Base-by-base conservation (phyloP, 2,888 invertebrate genomes). In the Mayetiola destructor region DNA sequence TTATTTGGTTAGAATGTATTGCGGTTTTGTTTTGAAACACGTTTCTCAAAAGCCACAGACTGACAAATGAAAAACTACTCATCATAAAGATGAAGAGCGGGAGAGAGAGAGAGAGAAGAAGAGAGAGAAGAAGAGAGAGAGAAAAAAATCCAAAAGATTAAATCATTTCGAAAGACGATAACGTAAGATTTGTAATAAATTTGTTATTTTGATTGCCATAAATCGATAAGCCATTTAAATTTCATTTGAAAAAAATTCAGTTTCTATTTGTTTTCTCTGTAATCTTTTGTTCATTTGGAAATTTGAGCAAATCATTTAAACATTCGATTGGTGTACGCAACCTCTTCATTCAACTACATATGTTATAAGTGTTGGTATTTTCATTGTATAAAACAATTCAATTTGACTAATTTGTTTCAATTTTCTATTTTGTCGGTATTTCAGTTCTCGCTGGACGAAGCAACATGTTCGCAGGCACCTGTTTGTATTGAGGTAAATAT, bases 401-500 rank as follows among this genome's bases (percentile, higher is more conserved):
- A n/a, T n/a, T 48, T 2, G 9, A 48, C 48, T 48, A 48, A 48
- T 48, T 48, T 48, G 48, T 48, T 48, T 48, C 48, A 48, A 48
- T 48, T 48, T 48, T 48, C n/a, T n/a, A 10, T 40, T 48, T 48
- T 48, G 48, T 42, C n/a, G n/a, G 3, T 9, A 5, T 48, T 48
- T 27, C 48, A 48, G 48, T 48, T 48, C 27, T 48, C 48, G 16
- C 16, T 48, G 29, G 48, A 48, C n/a, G 48, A 14, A 9, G 48
- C 48, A 6, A 48, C 48, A 27, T 48, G 48, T 27, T 27, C n/a
- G 2, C 27, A 48, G 48, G 48, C 48, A 48, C 48, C 48, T 48
- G 48, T 48, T 48, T 48, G 48, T 27, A 48, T n/a, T 3, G 48
- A 48, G 48, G 48, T 48, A 48, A 48, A 48, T 48, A 48, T 48